Conservation (phyloP, 2,797 vertebrate species). For the Anguilla pacifica region DNA sequence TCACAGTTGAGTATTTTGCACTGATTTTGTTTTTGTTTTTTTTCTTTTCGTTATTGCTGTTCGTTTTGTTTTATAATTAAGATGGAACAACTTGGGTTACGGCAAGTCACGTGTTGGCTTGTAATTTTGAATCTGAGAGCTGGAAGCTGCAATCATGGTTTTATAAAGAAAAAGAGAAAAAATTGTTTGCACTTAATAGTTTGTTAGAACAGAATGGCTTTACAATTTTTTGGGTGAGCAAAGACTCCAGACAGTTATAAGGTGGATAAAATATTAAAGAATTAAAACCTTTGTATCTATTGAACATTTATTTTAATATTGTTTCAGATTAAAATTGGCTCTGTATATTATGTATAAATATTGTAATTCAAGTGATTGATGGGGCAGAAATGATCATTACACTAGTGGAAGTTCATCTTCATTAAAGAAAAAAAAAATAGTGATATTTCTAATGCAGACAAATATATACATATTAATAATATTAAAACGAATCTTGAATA, state of each 20-base stretch:
- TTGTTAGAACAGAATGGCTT: slow-evolving; percentile 86
- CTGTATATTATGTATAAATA: slow-evolving; percentile 90
- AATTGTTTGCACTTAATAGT: slow-evolving; percentile 92
- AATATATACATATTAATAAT: slow-evolving; percentile 84
- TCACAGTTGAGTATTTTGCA: slow-evolving; percentile 26
- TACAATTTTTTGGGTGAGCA: slow-evolving; percentile 73
- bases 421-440: slow-evolving; percentile 79
- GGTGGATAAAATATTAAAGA: slow-evolving; percentile 75
- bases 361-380: slow-evolving; percentile 85
- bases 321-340: slow-evolving; percentile 84
- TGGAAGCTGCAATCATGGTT: slow-evolving; percentile 86
- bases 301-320: slow-evolving; percentile 96
- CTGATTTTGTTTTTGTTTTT: slow-evolving; percentile 24
- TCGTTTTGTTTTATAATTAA: neutral
- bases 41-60: slow-evolving; percentile 29
- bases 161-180: slow-evolving; percentile 66
- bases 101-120: slow-evolving; percentile 73
- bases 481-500: slow-evolving; percentile 90
- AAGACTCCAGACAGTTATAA: slow-evolving; percentile 78
- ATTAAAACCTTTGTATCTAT: slow-evolving; percentile 86
- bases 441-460: slow-evolving; percentile 92
- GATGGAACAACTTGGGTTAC: slow-evolving; percentile 62
- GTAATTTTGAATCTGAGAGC: slow-evolving; percentile 82
- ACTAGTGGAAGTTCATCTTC: slow-evolving; percentile 84
- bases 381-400: slow-evolving; percentile 80